Evolutionary conservation across 2,888 invertebrate genomes (phyloP).

Genomic region (Thereva nobilitata): DNA sequence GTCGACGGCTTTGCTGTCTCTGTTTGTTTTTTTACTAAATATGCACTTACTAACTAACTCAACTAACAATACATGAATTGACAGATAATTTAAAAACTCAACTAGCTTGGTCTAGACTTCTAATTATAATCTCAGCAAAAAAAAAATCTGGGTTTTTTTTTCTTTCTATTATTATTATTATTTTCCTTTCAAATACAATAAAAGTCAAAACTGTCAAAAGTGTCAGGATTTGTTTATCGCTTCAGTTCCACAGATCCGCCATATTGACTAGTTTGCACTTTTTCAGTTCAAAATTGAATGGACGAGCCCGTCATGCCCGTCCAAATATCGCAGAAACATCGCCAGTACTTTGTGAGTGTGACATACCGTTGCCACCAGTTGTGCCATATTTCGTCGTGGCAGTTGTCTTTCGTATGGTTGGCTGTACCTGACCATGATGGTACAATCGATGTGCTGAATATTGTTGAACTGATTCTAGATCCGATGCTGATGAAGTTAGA

Average conservation of each 20-base stretch:
- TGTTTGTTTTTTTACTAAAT: slow-evolving; percentile 11
- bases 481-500: slow-evolving; percentile 55
- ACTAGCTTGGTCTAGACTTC: slow-evolving; percentile 17
- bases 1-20: slow-evolving; percentile 22
- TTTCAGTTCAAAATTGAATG: slow-evolving; percentile 57
- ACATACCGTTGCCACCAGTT: slow-evolving; percentile 52
- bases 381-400: slow-evolving; percentile 25
- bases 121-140: slow-evolving; percentile 24
- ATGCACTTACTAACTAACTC: slow-evolving; percentile 18
- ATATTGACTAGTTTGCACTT: slow-evolving; percentile 59
- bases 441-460: slow-evolving; percentile 57
- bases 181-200: too few relatives aligned
- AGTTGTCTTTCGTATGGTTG: slow-evolving; percentile 50
- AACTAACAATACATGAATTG: slow-evolving; percentile 27
- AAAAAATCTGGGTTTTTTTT: background rate
- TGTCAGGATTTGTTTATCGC: slow-evolving; percentile 15
- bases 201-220: slow-evolving; percentile 20
- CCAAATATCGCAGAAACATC: slow-evolving; percentile 69
- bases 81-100: slow-evolving; percentile 25
- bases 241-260: slow-evolving; percentile 56
- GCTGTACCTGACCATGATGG: slow-evolving; percentile 49
- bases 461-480: slow-evolving; percentile 56
- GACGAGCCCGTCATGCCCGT: slow-evolving; percentile 64
- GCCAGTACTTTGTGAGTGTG: slow-evolving; percentile 68
- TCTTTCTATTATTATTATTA: too few relatives aligned